Percentiles rank a stretch among this genome's conserved stretches.
Evolutionary conservation across 2,888 invertebrate species (phyloP).

Genomic region (Lissonota sp.): DNA sequence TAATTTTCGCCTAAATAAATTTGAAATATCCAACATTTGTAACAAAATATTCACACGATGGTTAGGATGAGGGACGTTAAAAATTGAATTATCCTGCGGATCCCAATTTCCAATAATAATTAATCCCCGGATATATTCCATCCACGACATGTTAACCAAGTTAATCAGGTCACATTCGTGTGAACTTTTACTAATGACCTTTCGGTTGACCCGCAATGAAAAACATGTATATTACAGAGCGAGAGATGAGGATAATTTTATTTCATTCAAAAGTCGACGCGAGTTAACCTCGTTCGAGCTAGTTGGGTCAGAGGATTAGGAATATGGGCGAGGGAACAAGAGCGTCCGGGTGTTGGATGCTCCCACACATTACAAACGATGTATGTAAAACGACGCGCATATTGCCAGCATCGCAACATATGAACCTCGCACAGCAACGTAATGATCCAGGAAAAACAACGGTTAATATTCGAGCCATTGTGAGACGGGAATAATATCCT

Average conservation of each 20-base stretch:
- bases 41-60: no score
- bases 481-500: no score
- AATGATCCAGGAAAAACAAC: no score
- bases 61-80: no score
- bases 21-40: no score
- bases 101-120: no score
- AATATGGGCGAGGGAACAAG: neutral
- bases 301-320: neutral
- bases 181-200: constrained; percentile 11
- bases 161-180: neutral
- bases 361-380: neutral
- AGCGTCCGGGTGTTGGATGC: constrained; percentile 12
- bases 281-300: constrained; percentile 11
- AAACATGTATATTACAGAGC: neutral
- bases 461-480: no score
- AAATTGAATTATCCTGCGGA: no score
- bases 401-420: no score
- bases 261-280: constrained; percentile 32
- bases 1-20: no score
- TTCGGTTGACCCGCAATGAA: neutral
- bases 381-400: no score
- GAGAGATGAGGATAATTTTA: constrained; percentile 33
- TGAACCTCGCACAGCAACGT: no score
- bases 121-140: neutral
- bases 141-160: constrained; percentile 3